Evolutionary conservation across 2,113 vertebrate species (phyloP).

Genomic region (Ochotona princeps): DNA sequence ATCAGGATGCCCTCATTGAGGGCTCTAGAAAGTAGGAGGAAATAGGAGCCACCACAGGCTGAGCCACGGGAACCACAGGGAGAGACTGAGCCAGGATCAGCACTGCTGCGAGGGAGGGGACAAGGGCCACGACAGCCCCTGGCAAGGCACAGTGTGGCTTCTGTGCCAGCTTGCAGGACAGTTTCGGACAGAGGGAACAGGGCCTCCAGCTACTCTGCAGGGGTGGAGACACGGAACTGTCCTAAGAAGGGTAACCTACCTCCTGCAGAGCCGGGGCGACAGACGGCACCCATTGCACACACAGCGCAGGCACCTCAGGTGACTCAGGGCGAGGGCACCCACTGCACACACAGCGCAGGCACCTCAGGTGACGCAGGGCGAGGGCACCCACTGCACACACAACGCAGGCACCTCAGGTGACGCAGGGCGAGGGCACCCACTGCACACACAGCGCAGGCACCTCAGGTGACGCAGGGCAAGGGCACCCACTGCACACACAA

Average conservation of each 20-base stretch:
- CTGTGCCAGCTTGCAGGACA: neutral
- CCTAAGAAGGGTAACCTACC: neutral
- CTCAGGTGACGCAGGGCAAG: too few relatives aligned
- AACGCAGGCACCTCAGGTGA: too few relatives aligned
- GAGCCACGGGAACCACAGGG: neutral
- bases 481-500: too few relatives aligned
- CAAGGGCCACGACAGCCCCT: neutral
- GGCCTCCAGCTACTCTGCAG: neutral
- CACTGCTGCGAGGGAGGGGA: neutral
- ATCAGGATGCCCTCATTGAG: neutral
- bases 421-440: too few relatives aligned
- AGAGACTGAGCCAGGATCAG: neutral
- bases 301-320: too few relatives aligned
- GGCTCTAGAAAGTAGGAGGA: neutral
- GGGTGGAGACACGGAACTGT: neutral
- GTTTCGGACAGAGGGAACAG: neutral
- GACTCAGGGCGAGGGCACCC: too few relatives aligned
- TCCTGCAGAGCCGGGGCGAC: neutral
- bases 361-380: too few relatives aligned
- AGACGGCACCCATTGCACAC: neutral
- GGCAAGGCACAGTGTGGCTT: neutral
- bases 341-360: too few relatives aligned
- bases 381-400: too few relatives aligned
- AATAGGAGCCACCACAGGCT: neutral
- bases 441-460: too few relatives aligned